Percentiles rank a stretch among this genome's conserved stretches.
Evolutionary conservation across 2,113 vertebrate species (phyloP).

Genomic region (Rhinopomastus cyanomelas): DNA sequence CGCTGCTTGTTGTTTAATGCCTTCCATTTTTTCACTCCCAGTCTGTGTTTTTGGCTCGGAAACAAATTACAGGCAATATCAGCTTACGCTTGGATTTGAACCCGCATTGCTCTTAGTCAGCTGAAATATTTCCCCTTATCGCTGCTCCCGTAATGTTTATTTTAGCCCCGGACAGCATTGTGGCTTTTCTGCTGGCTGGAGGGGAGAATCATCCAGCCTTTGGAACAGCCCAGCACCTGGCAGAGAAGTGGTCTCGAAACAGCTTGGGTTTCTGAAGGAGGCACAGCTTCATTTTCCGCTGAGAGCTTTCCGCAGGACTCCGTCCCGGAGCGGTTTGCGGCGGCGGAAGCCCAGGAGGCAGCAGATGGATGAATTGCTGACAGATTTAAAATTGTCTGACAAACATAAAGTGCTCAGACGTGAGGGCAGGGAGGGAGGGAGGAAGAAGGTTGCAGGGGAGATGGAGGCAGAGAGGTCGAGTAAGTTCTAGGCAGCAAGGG

Average conservation of each 20-base stretch:
- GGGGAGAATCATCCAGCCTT: slow-evolving; percentile 29
- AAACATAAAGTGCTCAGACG: slow-evolving; percentile 19
- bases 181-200: slow-evolving; percentile 17
- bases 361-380: slow-evolving; percentile 61
- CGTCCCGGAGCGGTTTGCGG: background rate
- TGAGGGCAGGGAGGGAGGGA: slow-evolving; percentile 18
- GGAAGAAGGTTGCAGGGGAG: slow-evolving; percentile 31
- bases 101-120: slow-evolving; percentile 54
- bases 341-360: slow-evolving; percentile 21
- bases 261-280: background rate
- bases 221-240: slow-evolving; percentile 17
- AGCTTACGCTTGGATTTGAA: slow-evolving; percentile 64
- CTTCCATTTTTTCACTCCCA: slow-evolving; percentile 33
- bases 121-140: slow-evolving; percentile 66
- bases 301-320: background rate
- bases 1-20: slow-evolving; percentile 46
- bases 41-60: slow-evolving; percentile 44
- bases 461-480: slow-evolving; percentile 15
- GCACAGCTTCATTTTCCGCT: slow-evolving; percentile 11
- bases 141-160: slow-evolving; percentile 53
- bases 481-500: background rate
- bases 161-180: slow-evolving; percentile 37
- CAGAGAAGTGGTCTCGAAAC: slow-evolving; percentile 21
- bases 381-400: slow-evolving; percentile 44
- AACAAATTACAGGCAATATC: slow-evolving; percentile 64